Evolutionary conservation across 1,140 invertebrate genomes (phyloP).

Genomic region (Drosophila suzukii): DNA sequence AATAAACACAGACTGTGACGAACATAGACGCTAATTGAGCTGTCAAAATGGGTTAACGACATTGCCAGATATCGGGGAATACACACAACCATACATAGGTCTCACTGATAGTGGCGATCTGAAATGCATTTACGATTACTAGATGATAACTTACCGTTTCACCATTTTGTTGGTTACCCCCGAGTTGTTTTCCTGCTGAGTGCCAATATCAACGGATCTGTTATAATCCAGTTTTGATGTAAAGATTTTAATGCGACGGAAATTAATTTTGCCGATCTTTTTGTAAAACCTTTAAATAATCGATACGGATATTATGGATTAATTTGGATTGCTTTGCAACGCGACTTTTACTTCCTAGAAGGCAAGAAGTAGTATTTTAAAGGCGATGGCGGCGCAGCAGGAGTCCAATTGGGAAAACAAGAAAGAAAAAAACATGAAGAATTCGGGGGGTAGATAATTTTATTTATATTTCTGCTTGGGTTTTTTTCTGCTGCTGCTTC

Average conservation of each 20-base stretch:
- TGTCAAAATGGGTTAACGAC: constrained; percentile 64
- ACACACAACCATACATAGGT: not conserved
- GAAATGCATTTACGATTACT: constrained; percentile 9
- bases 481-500: constrained; percentile 21
- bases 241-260: constrained; percentile 84
- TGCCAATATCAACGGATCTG: constrained; percentile 84
- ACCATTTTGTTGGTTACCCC: constrained; percentile 84
- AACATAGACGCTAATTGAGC: constrained; percentile 54
- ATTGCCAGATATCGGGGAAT: constrained; percentile 7
- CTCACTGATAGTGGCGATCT: constrained; percentile 15
- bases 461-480: constrained; percentile 44
- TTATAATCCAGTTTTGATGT: constrained; percentile 84
- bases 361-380: constrained; percentile 12
- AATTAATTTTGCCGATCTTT: constrained; percentile 78
- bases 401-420: constrained; percentile 49
- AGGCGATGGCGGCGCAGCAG: constrained; percentile 28
- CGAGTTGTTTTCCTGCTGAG: constrained; percentile 84
- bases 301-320: constrained; percentile 27
- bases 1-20: constrained; percentile 43
- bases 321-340: constrained; percentile 9
- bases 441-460: constrained; percentile 10
- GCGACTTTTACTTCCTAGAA: constrained; percentile 36
- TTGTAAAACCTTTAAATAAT: constrained; percentile 58
- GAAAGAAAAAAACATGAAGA: constrained; percentile 24
- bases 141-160: constrained; percentile 75